phyloP scores from a whole-genome alignment of 2,888 invertebrate species.

The Oxytorus armatus region DNA sequence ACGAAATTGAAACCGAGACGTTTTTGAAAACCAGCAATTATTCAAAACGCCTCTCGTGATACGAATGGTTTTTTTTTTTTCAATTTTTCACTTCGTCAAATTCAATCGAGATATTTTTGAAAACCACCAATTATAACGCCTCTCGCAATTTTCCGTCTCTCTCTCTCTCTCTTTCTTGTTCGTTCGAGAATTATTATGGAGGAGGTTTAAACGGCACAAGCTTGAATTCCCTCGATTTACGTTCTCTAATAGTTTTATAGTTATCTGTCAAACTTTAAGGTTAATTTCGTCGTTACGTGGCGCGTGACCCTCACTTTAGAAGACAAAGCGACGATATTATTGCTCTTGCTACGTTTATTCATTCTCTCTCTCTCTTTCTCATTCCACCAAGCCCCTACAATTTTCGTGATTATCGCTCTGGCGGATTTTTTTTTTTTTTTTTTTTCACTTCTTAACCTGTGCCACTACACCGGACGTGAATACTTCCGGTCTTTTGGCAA shows the following conservation, averaged over 20 bases:
- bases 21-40: too few relatives aligned
- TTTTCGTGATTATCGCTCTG: slow-evolving; percentile 63
- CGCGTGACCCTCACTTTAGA: slow-evolving; percentile 52
- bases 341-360: slow-evolving; percentile 18
- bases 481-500: slow-evolving; percentile 48
- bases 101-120: slow-evolving; percentile 10
- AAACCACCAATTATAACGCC: slow-evolving; percentile 48
- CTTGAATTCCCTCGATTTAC: slow-evolving; percentile 41
- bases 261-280: slow-evolving; percentile 55
- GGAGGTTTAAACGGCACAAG: slow-evolving; percentile 23
- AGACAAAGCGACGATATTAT: slow-evolving; percentile 51
- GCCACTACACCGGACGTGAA: slow-evolving; percentile 14
- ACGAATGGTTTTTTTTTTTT: too few relatives aligned
- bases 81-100: slow-evolving; percentile 5
- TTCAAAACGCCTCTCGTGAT: too few relatives aligned
- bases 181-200: neutral
- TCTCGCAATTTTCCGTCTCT: slow-evolving; percentile 18
- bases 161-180: neutral
- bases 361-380: slow-evolving; percentile 3
- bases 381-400: slow-evolving; percentile 50
- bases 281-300: slow-evolving; percentile 56
- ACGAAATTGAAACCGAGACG: too few relatives aligned
- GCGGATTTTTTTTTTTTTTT: slow-evolving; percentile 21
- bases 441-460: slow-evolving; percentile 22
- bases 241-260: slow-evolving; percentile 59